Base-by-base conservation (phyloP, 2,888 invertebrate species). In the Epirrita christyi region DNA sequence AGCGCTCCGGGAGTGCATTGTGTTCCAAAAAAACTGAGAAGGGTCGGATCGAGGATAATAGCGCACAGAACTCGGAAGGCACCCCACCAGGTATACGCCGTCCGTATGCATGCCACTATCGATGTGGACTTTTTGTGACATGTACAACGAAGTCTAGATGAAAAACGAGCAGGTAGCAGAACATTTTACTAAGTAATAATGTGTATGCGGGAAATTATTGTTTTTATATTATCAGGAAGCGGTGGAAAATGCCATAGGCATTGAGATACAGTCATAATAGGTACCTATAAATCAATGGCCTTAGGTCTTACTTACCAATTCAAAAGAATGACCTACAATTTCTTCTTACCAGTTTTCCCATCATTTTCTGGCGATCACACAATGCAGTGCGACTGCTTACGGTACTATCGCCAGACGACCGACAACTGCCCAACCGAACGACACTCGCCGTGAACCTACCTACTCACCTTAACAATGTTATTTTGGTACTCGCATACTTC, bases 21-120 rank as follows among this genome's bases (percentile, higher is more conserved):
- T 85, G 71, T 70, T 73, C 76, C 74, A 85, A 90, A 91, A 90
- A 91, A 91, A 88, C 75, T 73, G 81, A 81, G 81, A 80, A 88
- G 89, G 91, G 90, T 87, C 88, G 82, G 70, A 67, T 68, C 70
- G 68, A 72, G 72, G 78, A 89, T 86, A 85, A 86, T 82, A 74
- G 80, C 66, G 70, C 74, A 66, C 69, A 64, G 70, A 70, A 71
- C 82, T 60, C 66, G 59, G 70, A 50, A 50, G 56, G 67, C 76
- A 73, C 77, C 78, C 78, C 67, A 69, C 66, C 79, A 77, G 79
- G 80, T 78, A 78, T 61, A 63, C 54, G 49, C 53, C 45, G 48
- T 43, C 61, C 67, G 59, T 61, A 55, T 63, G 64, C 56, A 55
- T 63, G 64, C 56, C 59, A 52, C 63, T 57, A 44, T 52, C 59